Conservation (phyloP, 1,140 invertebrate genomes). For the Dinoponera quadriceps region DNA sequence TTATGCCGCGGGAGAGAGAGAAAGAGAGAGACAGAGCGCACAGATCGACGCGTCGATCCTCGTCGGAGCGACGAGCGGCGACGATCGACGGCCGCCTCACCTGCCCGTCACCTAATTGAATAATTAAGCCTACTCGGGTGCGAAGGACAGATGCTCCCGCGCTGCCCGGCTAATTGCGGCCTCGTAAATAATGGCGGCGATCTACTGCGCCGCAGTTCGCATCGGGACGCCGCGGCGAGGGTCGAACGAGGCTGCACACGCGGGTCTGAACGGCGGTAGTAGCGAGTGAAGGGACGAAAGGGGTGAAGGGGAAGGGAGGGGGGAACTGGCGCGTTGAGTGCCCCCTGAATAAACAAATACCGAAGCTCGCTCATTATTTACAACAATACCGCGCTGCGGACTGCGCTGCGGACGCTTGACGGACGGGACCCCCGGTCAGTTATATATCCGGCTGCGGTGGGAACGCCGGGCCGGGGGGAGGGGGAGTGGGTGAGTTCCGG, state of each 20-base stretch:
- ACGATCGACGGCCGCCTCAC: neutral
- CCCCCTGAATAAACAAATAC: slow-evolving; percentile 84
- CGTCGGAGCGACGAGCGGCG: neutral
- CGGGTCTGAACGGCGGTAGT: slow-evolving; percentile 47
- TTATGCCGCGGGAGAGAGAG: slow-evolving; percentile 13
- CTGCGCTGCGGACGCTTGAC: slow-evolving; percentile 71
- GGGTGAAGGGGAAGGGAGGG: neutral
- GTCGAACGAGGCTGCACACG: neutral
- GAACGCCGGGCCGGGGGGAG: slow-evolving; percentile 24
- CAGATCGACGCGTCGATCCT: slow-evolving; percentile 21
- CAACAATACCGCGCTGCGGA: slow-evolving; percentile 68
- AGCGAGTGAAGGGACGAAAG: slow-evolving; percentile 57
- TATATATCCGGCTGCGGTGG: slow-evolving; percentile 71
- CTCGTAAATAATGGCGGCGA: slow-evolving; percentile 82
- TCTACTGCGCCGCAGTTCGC: slow-evolving; percentile 66
- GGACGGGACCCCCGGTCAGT: slow-evolving; percentile 65
- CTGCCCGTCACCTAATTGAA: slow-evolving; percentile 79
- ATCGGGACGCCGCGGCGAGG: slow-evolving; percentile 1
- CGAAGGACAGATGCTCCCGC: slow-evolving; percentile 81
- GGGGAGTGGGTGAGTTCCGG: slow-evolving; percentile 57
- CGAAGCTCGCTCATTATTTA: slow-evolving; percentile 79
- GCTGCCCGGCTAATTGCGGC: slow-evolving; percentile 82
- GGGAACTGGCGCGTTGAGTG: slow-evolving; percentile 78
- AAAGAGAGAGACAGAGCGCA: too few relatives aligned
- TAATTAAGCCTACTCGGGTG: slow-evolving; percentile 83